Conservation (phyloP, 2,888 invertebrate genomes). For the Cataglyphis altisquamis region DNA sequence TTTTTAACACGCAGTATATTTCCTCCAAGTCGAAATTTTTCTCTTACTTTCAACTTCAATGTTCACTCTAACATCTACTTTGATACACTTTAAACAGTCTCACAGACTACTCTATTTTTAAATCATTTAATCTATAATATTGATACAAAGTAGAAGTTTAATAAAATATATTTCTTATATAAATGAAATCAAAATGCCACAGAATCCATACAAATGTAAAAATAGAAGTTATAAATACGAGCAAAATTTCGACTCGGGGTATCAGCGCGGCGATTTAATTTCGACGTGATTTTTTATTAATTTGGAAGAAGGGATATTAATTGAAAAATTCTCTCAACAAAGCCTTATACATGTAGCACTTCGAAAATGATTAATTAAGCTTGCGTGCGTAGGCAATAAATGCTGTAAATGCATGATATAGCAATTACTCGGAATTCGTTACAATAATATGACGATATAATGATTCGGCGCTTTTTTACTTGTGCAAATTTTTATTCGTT, state of each 20-base stretch:
- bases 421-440: slow-evolving; percentile 49
- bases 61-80: no score
- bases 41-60: no score
- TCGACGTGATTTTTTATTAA: slow-evolving; percentile 46
- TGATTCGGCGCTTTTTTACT: slow-evolving; percentile 23
- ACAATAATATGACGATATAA: slow-evolving; percentile 1
- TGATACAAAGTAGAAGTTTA: no score
- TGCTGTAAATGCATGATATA: slow-evolving; percentile 49
- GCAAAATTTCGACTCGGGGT: background rate
- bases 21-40: no score
- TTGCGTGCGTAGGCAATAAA: slow-evolving; percentile 54
- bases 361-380: slow-evolving; percentile 50
- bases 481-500: slow-evolving; percentile 10
- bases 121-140: no score
- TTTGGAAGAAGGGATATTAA: slow-evolving; percentile 48
- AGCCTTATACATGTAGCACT: slow-evolving; percentile 15
- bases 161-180: no score
- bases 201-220: background rate
- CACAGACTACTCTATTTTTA: no score
- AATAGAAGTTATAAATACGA: background rate
- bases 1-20: no score
- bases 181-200: background rate
- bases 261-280: slow-evolving; percentile 31
- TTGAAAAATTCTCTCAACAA: slow-evolving; percentile 31
- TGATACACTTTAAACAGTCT: no score